These are phyloP conservation scores for Melierax canorus DNA, from an alignment of 2,113 vertebrate species.

Conservation along the genomic window DNA sequence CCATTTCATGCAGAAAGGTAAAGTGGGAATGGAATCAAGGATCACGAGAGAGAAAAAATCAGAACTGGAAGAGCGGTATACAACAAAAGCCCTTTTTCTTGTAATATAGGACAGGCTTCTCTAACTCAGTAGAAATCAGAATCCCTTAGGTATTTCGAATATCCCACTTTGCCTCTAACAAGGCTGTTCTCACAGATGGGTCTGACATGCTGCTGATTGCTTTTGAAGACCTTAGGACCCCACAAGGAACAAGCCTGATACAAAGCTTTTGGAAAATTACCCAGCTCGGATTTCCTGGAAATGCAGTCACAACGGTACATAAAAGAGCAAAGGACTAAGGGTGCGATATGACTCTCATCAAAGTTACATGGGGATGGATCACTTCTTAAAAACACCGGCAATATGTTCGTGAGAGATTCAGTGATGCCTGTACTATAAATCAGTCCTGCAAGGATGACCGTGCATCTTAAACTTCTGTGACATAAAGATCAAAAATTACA, in stretches of 20 bases:
- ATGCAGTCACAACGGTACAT: background rate
- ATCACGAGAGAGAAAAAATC: background rate
- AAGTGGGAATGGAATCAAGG: background rate
- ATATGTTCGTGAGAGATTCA: background rate
- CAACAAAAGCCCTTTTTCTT: background rate
- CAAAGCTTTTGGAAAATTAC: background rate
- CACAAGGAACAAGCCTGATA: background rate
- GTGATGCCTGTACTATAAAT: background rate
- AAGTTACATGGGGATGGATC: background rate
- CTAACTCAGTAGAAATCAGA: background rate
- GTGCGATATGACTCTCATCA: background rate
- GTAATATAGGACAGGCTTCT: background rate
- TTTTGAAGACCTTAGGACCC: background rate
- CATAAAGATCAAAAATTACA: background rate
- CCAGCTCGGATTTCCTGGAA: background rate
- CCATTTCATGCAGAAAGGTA: background rate
- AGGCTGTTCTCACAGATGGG: background rate
- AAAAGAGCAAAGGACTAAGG: background rate
- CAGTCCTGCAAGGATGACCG: background rate
- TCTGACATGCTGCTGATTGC: background rate
- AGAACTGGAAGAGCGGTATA: background rate
- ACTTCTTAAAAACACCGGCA: background rate
- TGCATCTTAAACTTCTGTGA: background rate
- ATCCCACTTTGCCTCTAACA: background rate
- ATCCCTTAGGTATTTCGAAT: background rate